Evolutionary conservation across 2,888 invertebrate genomes (phyloP).

Genomic region (Mechanitis messenoides): DNA sequence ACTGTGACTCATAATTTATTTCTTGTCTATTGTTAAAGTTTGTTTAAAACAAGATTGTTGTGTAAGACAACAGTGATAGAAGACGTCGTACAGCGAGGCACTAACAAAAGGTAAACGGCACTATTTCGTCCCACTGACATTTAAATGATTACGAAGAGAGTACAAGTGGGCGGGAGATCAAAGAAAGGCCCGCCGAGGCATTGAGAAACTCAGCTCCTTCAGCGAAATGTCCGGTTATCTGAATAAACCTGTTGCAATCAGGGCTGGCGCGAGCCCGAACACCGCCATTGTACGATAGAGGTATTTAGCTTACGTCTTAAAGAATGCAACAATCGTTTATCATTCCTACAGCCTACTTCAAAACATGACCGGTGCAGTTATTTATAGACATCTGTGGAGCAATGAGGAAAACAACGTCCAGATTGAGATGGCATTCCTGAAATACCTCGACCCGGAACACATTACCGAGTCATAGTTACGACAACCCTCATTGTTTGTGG

Average conservation of each 20-base stretch:
- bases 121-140: conserved; percentile 31
- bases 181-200: conserved; percentile 26
- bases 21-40: too few relatives aligned
- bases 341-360: not conserved
- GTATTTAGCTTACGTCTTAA: not conserved
- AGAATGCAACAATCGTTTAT: not conserved
- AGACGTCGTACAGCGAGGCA: not conserved
- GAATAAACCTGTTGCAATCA: conserved; percentile 47
- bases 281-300: not conserved
- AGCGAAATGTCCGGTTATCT: conserved; percentile 53
- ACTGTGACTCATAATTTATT: too few relatives aligned
- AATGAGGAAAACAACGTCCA: conserved; percentile 1
- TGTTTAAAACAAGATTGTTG: too few relatives aligned
- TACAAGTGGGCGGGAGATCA: conserved; percentile 26
- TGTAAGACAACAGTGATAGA: too few relatives aligned
- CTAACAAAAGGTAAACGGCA: not conserved
- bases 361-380: not conserved
- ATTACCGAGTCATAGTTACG: not conserved
- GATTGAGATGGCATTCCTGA: conserved; percentile 1
- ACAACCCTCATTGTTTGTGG: conserved; percentile 12
- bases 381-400: not conserved
- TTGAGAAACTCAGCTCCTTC: conserved; percentile 33
- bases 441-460: not conserved
- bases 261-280: conserved; percentile 40
- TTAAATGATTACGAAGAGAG: conserved; percentile 29